These are phyloP conservation scores for Phengaris arion DNA, from an alignment of 2,888 invertebrate genomes.

Conservation along the genomic window DNA sequence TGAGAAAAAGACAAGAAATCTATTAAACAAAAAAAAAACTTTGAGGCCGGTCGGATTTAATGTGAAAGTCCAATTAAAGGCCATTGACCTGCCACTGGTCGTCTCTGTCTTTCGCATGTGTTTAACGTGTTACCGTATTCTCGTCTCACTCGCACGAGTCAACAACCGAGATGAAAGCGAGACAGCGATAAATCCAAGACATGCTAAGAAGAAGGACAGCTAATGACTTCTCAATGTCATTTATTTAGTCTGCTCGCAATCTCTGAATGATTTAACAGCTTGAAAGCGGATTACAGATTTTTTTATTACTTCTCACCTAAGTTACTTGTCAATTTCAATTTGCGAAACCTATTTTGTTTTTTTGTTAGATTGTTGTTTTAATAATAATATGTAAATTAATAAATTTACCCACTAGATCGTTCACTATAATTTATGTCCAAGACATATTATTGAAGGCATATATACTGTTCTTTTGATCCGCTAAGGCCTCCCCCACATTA, in stretches of 20 bases:
- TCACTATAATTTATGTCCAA: neutral
- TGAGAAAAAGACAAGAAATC: neutral
- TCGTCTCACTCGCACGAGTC: neutral
- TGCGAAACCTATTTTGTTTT: neutral
- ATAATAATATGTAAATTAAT: neutral
- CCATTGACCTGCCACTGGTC: neutral
- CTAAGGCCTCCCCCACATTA: no score
- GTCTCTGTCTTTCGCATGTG: neutral
- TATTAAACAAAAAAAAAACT: neutral
- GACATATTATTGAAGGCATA: neutral
- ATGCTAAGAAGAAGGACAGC: neutral
- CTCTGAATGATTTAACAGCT: no score
- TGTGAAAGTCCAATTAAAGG: neutral
- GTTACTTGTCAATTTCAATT: conserved; percentile 4
- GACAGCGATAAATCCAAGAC: neutral
- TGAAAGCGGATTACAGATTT: no score
- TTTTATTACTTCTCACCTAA: neutral
- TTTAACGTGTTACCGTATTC: neutral
- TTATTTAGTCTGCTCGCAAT: neutral
- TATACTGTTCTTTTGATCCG: no score
- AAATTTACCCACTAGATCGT: no score
- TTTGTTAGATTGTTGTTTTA: neutral
- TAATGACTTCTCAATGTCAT: no score
- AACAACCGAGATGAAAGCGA: neutral
- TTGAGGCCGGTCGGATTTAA: neutral